Percentiles rank a stretch among this genome's conserved stretches.
Evolutionary conservation across 2,113 vertebrate genomes (phyloP).

Genomic region (Cinclus cinclus): DNA sequence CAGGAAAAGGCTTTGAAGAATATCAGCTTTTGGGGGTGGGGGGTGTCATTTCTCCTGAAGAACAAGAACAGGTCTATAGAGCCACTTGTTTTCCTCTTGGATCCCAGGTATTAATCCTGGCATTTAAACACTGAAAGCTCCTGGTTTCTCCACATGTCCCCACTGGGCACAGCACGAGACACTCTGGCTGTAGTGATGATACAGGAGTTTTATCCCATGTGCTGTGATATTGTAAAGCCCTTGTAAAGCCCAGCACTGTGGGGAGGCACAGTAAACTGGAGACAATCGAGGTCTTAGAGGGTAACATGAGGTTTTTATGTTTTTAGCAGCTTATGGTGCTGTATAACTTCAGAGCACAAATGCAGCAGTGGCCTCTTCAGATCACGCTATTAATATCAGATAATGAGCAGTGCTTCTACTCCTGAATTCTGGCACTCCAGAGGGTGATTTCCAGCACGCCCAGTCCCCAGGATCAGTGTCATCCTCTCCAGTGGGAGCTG

Average conservation of each 20-base stretch:
- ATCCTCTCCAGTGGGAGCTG: not conserved
- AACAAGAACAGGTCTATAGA: not conserved
- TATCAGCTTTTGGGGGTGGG: not conserved
- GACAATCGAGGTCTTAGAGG: conserved; percentile 7
- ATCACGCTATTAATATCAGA: not conserved
- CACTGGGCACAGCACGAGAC: rapidly evolving
- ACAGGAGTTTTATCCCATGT: not conserved
- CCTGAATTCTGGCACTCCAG: not conserved
- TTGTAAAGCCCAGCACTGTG: not conserved
- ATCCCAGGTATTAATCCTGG: not conserved
- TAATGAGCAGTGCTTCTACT: not conserved
- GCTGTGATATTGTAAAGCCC: not conserved
- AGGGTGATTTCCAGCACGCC: not conserved
- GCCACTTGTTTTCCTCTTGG: not conserved
- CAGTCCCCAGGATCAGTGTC: not conserved
- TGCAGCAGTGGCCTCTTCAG: not conserved
- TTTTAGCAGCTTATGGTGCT: not conserved
- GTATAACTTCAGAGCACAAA: not conserved
- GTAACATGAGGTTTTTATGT: not conserved
- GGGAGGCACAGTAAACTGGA: conserved; percentile 23
- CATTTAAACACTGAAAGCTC: not conserved
- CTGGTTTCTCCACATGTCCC: not conserved
- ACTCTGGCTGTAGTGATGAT: not conserved
- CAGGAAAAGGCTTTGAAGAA: not conserved
- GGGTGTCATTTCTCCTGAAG: not conserved